Base-by-base conservation (phyloP, 1,140 invertebrate species). In the Drosophila kohkoa region DNA sequence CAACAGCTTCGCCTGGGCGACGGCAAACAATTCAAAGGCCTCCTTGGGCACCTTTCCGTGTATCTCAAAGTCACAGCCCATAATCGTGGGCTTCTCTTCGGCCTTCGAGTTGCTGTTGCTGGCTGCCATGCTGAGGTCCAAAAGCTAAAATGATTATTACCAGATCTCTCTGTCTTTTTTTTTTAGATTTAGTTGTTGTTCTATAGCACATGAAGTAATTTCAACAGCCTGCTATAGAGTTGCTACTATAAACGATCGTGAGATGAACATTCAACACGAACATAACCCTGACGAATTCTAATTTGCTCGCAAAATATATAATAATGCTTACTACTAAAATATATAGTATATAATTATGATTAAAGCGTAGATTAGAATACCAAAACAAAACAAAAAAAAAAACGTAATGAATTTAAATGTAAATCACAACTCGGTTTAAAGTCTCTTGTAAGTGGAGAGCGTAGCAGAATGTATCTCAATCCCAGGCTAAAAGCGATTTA, bases 401-500 rank as follows among this genome's bases (percentile, higher is more conserved):
- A 25, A 25, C 20, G 3, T 25, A 25, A n/a, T 25, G 2, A 41
- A 66, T 52, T 46, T 41, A 43, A 80, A 76, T 54, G 43, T 73
- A 80, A 74, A 83, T 83, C 81, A 86, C 81, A 86, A 77, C 62
- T 58, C 45, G 41, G 30, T 81, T 71, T 58, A 5, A 74, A 82
- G 75, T 73, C 71, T 79, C 72, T 82, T 43, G n/a, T 28, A 58
- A 57, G 35, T 32, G n/a, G 3, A 20, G 30, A 10, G 49, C 45
- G 48, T 15, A 7, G 20, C 48, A 46, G 46, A 46, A 41, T 57
- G 49, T 43, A 68, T 63, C 55, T 55, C 11, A 13, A 63, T 71
- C 57, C 57, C 15, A 32, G 51, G 41, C 59, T 81, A 86, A 75
- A 88, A 89, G 77, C 83, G 83, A 75, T 88, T 75, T 89, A 85